phyloP scores from a whole-genome alignment of 2,888 invertebrate genomes.

The Drosophila birchii region DNA sequence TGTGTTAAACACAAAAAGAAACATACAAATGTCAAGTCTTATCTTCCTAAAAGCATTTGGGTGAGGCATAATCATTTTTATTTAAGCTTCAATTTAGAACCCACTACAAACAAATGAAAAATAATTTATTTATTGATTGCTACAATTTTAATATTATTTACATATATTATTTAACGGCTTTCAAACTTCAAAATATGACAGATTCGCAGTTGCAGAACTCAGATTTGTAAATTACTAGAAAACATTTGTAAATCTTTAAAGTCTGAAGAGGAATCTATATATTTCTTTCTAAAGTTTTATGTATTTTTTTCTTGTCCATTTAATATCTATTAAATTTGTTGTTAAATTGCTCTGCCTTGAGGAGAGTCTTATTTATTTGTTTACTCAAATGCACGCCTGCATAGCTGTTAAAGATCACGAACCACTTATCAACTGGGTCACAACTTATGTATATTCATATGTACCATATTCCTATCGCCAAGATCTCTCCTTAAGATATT shows the following conservation, averaged over 20 bases:
- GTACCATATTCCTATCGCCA: constrained; percentile 7
- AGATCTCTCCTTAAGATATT: constrained; percentile 16
- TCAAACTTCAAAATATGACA: too few relatives aligned
- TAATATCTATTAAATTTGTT: background rate
- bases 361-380: background rate
- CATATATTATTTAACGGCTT: too few relatives aligned
- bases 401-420: constrained; percentile 1
- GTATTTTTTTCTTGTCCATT: background rate
- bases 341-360: background rate
- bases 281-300: background rate
- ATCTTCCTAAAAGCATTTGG: background rate
- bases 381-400: background rate
- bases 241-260: background rate
- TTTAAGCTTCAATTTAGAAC: background rate
- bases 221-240: too few relatives aligned
- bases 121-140: too few relatives aligned
- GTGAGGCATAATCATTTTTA: background rate
- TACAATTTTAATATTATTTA: too few relatives aligned
- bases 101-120: background rate
- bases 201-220: too few relatives aligned
- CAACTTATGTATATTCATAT: background rate
- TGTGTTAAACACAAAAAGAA: background rate
- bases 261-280: too few relatives aligned
- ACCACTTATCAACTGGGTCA: constrained; percentile 40
- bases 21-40: background rate